Evolutionary conservation across 2,888 invertebrate genomes (phyloP), one percentile per base, ranked within the genome.

Genomic region (Ctena decussata): DNA sequence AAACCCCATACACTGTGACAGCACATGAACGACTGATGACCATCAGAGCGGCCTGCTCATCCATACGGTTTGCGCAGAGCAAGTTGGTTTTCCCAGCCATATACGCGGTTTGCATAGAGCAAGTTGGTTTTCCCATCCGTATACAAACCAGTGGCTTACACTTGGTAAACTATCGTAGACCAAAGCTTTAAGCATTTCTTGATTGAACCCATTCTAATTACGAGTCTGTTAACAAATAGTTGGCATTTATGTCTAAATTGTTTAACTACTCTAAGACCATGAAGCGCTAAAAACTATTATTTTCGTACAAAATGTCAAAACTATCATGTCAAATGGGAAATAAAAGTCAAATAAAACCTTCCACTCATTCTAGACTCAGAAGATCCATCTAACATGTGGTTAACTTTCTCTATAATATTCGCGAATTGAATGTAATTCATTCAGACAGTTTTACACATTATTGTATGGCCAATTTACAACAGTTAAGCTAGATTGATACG

Each of bases 161-260:
- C n/a, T n/a, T n/a, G n/a, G n/a, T n/a, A 57, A 57, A 57, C 57
- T 57, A 57, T 46, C 57, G 57, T 21, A 57, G 27, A 57, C 5
- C 24, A 3, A 8, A 27, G 57, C 57, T n/a, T 8, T 5, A 57
- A 21, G 21, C 49, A 15, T 49, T 27, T 15, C 8, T 15, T 27
- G 15, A 27, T 8, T 57, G 57, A 57, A 35, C 35, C 24, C 30
- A n/a, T 21, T 65, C 35, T 65, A 65, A 65, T 65, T 35, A 65
- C 65, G 65, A 32, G 65, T 65, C 65, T 65, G 35, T 35, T 65
- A 32, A 65, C 65, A 65, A 32, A 65, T 65, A 65, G 35, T 65
- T 65, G 65, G 65, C 65, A 65, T 65, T 65, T 65, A 65, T 65
- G 65, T 65, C 65, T 65, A 65, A 65, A 65, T 65, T 65, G 65